phyloP scores from a whole-genome alignment of 2,888 invertebrate genomes.

The Eurois occulta region DNA sequence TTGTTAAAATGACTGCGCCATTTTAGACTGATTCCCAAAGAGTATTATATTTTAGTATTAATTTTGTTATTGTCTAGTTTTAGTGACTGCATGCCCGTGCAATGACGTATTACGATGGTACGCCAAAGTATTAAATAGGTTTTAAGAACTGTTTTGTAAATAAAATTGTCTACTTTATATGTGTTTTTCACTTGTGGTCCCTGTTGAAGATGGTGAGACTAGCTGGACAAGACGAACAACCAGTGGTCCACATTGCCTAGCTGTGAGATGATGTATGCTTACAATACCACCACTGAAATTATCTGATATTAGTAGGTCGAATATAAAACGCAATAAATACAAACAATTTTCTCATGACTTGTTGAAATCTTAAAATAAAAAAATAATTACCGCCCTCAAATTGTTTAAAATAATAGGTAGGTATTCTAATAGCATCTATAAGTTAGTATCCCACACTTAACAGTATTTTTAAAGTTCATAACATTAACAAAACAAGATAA shows the following conservation, averaged over 20 bases:
- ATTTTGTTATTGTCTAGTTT: constrained; percentile 74
- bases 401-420: background rate
- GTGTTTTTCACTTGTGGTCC: constrained; percentile 5
- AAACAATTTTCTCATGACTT: background rate
- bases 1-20: constrained; percentile 67
- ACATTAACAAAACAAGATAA: constrained; percentile 50
- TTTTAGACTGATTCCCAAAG: constrained; percentile 84
- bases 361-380: background rate
- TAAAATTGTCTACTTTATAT: constrained; percentile 70
- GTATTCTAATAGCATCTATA: constrained; percentile 7
- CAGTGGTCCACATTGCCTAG: background rate
- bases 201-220: background rate
- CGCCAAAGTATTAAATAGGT: constrained; percentile 74
- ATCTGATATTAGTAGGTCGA: background rate
- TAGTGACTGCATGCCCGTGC: constrained; percentile 68
- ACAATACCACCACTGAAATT: background rate
- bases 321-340: background rate
- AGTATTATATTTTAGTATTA: constrained; percentile 79
- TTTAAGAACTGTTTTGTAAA: constrained; percentile 79
- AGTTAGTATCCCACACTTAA: constrained; percentile 35
- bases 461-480: constrained; percentile 40
- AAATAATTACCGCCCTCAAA: background rate
- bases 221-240: background rate
- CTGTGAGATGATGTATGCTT: background rate
- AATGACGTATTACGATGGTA: constrained; percentile 67